Evolutionary conservation across 2,888 invertebrate species (phyloP).

Genomic region (Teleogryllus oceanicus): DNA sequence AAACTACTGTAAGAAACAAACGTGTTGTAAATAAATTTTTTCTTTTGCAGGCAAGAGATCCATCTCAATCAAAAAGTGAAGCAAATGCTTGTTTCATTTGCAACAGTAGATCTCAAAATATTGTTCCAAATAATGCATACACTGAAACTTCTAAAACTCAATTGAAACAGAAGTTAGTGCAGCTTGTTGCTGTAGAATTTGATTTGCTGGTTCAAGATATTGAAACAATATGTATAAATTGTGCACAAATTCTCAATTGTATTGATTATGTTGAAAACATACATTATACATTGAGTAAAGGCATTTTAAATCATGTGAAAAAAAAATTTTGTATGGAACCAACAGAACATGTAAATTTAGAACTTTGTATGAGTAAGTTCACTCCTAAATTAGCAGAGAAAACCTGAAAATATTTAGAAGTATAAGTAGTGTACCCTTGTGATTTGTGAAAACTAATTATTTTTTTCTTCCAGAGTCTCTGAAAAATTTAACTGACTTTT

Average conservation of each 20-base stretch:
- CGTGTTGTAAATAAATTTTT: too few species aligned
- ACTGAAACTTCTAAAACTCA: not conserved
- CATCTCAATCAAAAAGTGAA: too few species aligned
- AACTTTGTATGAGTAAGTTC: not conserved
- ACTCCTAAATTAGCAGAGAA: not conserved
- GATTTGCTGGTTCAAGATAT: not conserved
- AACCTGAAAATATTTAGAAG: too few species aligned
- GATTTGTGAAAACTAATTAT: not conserved
- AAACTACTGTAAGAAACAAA: too few species aligned
- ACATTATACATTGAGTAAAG: not conserved
- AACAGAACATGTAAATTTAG: not conserved
- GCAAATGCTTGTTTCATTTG: not conserved
- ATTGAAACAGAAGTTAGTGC: not conserved
- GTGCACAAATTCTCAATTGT: not conserved
- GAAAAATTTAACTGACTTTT: not conserved
- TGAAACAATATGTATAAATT: not conserved
- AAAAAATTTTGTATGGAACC: not conserved
- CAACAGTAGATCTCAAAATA: not conserved
- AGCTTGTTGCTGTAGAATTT: not conserved
- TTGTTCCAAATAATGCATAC: not conserved
- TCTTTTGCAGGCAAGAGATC: too few species aligned
- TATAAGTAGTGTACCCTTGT: not conserved
- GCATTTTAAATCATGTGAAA: not conserved
- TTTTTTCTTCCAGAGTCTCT: not conserved
- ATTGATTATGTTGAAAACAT: not conserved